Conservation (phyloP, 2,888 invertebrate genomes). For the Ectemnius continuus region DNA sequence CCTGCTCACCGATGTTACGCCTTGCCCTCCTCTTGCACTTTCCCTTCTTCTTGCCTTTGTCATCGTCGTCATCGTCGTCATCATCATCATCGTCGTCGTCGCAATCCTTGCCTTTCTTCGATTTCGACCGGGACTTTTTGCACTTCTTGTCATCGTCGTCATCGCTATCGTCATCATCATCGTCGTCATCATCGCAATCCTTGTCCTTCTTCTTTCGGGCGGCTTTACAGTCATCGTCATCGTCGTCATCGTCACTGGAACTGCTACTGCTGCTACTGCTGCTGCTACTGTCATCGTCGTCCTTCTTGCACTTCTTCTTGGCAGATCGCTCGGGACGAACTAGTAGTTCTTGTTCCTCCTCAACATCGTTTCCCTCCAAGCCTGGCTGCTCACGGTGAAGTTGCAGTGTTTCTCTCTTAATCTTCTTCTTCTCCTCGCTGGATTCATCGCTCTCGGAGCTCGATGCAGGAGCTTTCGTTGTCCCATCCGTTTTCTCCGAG, state of each 20-base stretch:
- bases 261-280: constrained; percentile 40
- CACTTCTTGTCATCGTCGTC: neutral
- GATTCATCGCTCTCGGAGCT: constrained; percentile 22
- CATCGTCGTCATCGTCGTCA: constrained; percentile 18
- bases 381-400: no score
- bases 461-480: no score
- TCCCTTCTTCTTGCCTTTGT: constrained; percentile 8
- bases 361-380: neutral
- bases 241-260: constrained; percentile 45
- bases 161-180: constrained; percentile 26
- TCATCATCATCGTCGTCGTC: constrained; percentile 11
- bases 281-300: constrained; percentile 36
- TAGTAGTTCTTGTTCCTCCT: neutral
- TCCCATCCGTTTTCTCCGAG: neutral
- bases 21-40: constrained; percentile 17
- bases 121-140: constrained; percentile 20
- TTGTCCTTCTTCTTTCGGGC: constrained; percentile 27
- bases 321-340: no score
- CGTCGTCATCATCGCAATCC: constrained; percentile 26
- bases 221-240: constrained; percentile 28
- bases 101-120: constrained; percentile 4
- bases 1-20: neutral
- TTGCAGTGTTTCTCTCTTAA: neutral
- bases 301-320: constrained; percentile 16
- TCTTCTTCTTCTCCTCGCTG: constrained; percentile 22